Percentiles rank a stretch among this genome's conserved stretches.
Conservation (phyloP, 1,140 invertebrate species). For the Parasteatoda tepidariorum region DNA sequence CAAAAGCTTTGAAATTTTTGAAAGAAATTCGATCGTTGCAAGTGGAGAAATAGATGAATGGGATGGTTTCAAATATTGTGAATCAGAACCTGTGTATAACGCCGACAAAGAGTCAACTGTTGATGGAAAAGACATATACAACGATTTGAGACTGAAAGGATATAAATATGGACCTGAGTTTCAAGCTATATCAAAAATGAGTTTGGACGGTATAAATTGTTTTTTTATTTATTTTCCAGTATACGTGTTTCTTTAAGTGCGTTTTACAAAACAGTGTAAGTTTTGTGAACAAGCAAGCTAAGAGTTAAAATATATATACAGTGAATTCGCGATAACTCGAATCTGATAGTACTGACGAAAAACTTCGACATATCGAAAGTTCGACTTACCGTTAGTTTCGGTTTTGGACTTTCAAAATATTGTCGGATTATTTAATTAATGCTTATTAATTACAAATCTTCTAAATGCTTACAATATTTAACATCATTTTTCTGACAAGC, state of each 20-base stretch:
- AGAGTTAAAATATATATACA: too few relatives aligned
- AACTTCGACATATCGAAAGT: too few relatives aligned
- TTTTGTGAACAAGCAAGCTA: neutral
- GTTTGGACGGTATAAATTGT: slow-evolving; percentile 19
- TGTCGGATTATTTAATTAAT: too few relatives aligned
- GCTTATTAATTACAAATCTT: too few relatives aligned
- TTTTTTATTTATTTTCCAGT: neutral
- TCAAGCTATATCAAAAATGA: slow-evolving; percentile 67
- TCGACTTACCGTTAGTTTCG: too few relatives aligned
- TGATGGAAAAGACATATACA: slow-evolving; percentile 70
- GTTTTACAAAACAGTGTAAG: neutral
- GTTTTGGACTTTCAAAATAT: too few relatives aligned
- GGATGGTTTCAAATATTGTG: neutral
- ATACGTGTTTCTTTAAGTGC: neutral
- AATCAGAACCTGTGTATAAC: neutral
- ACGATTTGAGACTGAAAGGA: slow-evolving; percentile 71
- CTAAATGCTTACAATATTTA: too few relatives aligned
- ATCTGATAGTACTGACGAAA: too few relatives aligned
- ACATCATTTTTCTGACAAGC: too few relatives aligned
- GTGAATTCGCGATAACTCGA: too few relatives aligned
- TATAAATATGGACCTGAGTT: slow-evolving; percentile 73
- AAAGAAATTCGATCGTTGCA: neutral
- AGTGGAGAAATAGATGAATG: neutral
- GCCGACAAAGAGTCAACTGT: neutral
- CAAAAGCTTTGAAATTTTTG: slow-evolving; percentile 30